Evolutionary conservation across 2,797 vertebrate species (phyloP).

Genomic region (Bradypus variegatus): DNA sequence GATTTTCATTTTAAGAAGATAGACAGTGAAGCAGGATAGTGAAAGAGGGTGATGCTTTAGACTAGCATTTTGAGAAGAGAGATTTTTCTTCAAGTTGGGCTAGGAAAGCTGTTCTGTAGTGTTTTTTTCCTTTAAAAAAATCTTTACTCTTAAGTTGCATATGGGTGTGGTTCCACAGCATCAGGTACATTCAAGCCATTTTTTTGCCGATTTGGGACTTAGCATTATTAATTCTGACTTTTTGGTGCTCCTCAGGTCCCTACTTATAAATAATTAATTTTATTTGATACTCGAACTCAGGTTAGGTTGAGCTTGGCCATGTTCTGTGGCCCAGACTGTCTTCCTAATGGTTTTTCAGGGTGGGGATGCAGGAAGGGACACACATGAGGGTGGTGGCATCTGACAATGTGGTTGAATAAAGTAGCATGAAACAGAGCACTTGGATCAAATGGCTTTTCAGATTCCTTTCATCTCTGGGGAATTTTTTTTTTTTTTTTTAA

Average conservation of each 20-base stretch:
- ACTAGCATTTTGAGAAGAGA: background rate
- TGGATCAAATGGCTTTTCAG: background rate
- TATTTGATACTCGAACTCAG: background rate
- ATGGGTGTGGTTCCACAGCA: background rate
- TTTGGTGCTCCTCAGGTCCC: background rate
- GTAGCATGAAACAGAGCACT: background rate
- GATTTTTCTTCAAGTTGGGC: background rate
- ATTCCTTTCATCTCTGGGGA: background rate
- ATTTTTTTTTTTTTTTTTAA: background rate
- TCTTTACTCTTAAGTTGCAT: background rate
- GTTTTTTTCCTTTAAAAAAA: background rate
- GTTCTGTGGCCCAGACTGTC: background rate
- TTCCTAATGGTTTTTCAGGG: background rate
- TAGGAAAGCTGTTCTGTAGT: background rate
- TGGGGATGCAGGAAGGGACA: background rate
- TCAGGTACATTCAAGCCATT: background rate
- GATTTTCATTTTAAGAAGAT: constrained; percentile 35
- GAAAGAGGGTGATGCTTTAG: background rate
- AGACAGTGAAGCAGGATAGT: background rate
- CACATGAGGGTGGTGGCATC: background rate
- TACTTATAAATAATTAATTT: background rate
- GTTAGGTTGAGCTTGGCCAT: background rate
- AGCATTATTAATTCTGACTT: background rate
- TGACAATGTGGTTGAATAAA: background rate
- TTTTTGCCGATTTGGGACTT: background rate